Evolutionary conservation across 2,888 invertebrate genomes (phyloP), one percentile per base, ranked within the genome.

Genomic region (Xestia c-nigrum): DNA sequence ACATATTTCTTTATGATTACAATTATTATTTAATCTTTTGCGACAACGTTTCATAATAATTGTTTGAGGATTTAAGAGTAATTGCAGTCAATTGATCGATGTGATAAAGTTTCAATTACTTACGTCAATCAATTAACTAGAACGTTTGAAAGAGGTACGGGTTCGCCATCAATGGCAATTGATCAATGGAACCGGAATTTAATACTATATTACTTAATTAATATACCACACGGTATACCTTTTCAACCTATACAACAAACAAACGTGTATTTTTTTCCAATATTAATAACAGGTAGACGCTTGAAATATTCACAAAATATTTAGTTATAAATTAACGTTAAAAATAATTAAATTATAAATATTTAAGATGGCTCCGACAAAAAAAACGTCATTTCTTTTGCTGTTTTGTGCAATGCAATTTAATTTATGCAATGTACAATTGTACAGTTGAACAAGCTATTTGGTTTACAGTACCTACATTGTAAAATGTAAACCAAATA

Each of bases 1-100:
- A 81, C 24, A 47, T 69, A 84, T 80, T 82, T 72, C 72, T 68
- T 43, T 72, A 52, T 40, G 24, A 69, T 57, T n/a, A 76, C n/a
- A 79, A 78, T 61, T 50, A 38, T n/a, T 70, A 16, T 46, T 64
- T 31, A 31, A 70, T 66, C 59, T 65, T 69, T 82, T 66, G 52
- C 52, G 52, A 76, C 43, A 57, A n/a, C 5, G 55, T 61, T 71
- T 63, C 71, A 76, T 55, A n/a, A 76, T 55, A n/a, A 81, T 64
- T 59, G 19, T 69, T 74, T 40, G 46, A 16, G 12, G 24, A 73
- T n/a, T 59, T 43, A n/a, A 40, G 1, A 80, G 57, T n/a, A 21
- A 21, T 9, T 43, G 31, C 21, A 10, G 10, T 66, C 21, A 19
- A 47, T 40, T 61, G 43, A 40, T 72, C 31, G 43, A 38, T n/a